Evolutionary conservation across 2,888 invertebrate genomes (phyloP).

Genomic region (Agrochola litura): DNA sequence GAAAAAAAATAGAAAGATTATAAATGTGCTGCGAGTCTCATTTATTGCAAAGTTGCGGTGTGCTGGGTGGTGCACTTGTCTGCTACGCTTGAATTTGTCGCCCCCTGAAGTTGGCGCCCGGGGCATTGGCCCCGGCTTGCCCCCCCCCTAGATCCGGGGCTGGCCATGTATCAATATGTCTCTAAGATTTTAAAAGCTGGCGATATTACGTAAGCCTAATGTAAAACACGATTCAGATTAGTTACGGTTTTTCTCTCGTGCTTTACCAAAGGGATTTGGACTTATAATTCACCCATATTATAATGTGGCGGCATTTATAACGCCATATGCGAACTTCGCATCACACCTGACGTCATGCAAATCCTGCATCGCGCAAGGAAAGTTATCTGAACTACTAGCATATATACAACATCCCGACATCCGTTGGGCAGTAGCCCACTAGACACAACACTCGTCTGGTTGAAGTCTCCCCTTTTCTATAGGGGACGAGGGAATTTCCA

Average conservation of each 20-base stretch:
- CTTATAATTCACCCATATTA: neutral
- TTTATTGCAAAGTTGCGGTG: too few relatives aligned
- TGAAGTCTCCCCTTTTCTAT: too few relatives aligned
- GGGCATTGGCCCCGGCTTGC: too few relatives aligned
- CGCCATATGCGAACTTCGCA: neutral
- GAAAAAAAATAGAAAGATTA: too few relatives aligned
- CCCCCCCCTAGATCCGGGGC: too few relatives aligned
- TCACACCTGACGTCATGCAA: neutral
- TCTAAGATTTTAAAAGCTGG: neutral
- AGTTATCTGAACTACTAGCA: neutral
- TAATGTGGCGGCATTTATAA: neutral
- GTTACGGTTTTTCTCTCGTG: neutral
- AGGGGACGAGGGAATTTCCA: too few relatives aligned
- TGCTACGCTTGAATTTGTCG: too few relatives aligned
- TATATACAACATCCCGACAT: neutral
- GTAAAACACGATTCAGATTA: neutral
- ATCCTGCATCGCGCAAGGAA: neutral
- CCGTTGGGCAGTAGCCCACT: neutral
- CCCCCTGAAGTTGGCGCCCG: too few relatives aligned
- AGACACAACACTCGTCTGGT: neutral
- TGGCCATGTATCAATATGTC: neutral
- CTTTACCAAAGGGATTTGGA: neutral
- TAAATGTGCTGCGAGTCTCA: too few relatives aligned
- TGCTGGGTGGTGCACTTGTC: too few relatives aligned
- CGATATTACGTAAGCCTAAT: neutral